These are phyloP conservation scores for Herminia tarsipennalis DNA, from an alignment of 2,888 invertebrate species.

Conservation along the genomic window DNA sequence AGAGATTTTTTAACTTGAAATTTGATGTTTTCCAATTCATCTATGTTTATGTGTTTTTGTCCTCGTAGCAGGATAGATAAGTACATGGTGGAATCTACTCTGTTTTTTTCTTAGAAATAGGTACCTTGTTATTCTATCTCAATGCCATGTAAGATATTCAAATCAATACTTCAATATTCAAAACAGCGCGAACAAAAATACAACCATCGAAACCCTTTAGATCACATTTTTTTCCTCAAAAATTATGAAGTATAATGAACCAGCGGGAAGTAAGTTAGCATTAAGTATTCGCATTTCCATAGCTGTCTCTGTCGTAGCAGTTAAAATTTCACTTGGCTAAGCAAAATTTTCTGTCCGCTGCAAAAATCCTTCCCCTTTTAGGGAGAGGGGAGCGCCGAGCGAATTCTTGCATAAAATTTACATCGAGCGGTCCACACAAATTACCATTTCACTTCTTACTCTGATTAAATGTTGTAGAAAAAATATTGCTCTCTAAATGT, in stretches of 20 bases:
- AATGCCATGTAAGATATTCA: no score
- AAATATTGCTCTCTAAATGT: slow-evolving; percentile 84
- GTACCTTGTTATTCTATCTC: no score
- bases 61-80: neutral
- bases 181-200: slow-evolving; percentile 28
- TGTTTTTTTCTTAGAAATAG: no score
- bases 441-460: slow-evolving; percentile 85
- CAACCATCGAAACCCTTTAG: slow-evolving; percentile 61
- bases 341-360: slow-evolving; percentile 85
- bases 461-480: slow-evolving; percentile 86
- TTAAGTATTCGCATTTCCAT: slow-evolving; percentile 83
- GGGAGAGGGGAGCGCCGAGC: slow-evolving; percentile 75
- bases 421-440: slow-evolving; percentile 86
- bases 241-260: slow-evolving; percentile 85
- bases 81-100: no score
- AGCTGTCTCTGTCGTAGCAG: slow-evolving; percentile 83
- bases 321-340: slow-evolving; percentile 86
- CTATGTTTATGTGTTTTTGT: neutral
- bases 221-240: slow-evolving; percentile 69
- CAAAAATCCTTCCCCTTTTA: slow-evolving; percentile 82
- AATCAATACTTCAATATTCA: slow-evolving; percentile 28
- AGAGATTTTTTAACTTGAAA: slow-evolving; percentile 27
- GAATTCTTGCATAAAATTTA: slow-evolving; percentile 85
- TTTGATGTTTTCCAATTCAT: slow-evolving; percentile 25
- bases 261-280: slow-evolving; percentile 82